A percentile compares a stretch with the other conserved stretches of the same genome.
These are phyloP conservation scores for Leptinotarsa haldemani DNA, from an alignment of 2,888 invertebrate genomes.

Conservation along the genomic window DNA sequence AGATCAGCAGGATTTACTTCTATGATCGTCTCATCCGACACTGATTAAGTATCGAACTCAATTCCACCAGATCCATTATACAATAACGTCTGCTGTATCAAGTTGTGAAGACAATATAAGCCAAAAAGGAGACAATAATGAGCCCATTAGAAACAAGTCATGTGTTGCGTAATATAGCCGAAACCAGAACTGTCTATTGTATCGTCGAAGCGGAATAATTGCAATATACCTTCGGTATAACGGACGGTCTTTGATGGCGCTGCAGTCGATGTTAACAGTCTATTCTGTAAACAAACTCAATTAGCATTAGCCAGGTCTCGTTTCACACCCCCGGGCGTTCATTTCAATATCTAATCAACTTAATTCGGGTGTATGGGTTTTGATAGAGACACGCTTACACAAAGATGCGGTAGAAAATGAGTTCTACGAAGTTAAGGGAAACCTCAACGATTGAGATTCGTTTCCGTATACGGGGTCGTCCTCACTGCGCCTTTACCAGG, in stretches of 20 bases:
- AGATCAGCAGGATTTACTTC: not conserved
- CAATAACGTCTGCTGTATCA: constrained; percentile 1
- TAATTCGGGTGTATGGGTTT: constrained; percentile 62
- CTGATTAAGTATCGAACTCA: not conserved
- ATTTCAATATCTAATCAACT: constrained; percentile 63
- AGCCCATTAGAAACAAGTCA: constrained; percentile 46
- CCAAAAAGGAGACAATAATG: constrained; percentile 38
- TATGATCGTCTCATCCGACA: not conserved
- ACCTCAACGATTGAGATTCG: constrained; percentile 44
- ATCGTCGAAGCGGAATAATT: constrained; percentile 55
- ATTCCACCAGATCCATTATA: not conserved
- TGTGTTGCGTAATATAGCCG: constrained; percentile 47
- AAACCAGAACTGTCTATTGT: constrained; percentile 46
- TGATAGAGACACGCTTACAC: constrained; percentile 57
- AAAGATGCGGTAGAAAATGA: constrained; percentile 61
- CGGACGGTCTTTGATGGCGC: constrained; percentile 57
- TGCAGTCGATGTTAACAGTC: constrained; percentile 60
- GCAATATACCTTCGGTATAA: constrained; percentile 54
- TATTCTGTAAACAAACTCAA: constrained; percentile 63
- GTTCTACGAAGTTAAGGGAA: constrained; percentile 58
- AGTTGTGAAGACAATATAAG: constrained; percentile 21
- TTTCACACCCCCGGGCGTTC: constrained; percentile 60
- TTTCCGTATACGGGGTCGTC: too few relatives aligned
- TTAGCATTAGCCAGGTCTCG: constrained; percentile 61
- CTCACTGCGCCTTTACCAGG: too few relatives aligned